Base-by-base conservation (phyloP, 1,140 invertebrate genomes). In the Coenobita brevimanus region DNA sequence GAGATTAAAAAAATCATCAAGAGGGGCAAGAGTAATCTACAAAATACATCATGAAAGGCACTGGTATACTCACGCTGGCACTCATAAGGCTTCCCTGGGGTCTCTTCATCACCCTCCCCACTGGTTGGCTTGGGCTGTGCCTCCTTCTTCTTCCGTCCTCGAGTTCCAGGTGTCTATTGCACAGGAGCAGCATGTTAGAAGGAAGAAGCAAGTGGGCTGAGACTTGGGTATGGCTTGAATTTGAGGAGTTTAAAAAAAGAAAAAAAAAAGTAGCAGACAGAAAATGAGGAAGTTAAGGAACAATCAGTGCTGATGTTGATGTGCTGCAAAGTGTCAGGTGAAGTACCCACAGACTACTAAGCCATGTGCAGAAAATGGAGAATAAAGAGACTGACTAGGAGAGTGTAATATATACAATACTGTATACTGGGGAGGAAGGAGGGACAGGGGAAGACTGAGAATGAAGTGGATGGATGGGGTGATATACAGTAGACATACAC, bases 41-140 rank as follows among this genome's bases (percentile, higher is more conserved):
- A 21, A 46, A 50, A 76, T 2, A 41, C 2, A 50, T 24, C 30
- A n/a, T 6, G 15, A n/a, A n/a, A n/a, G n/a, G n/a, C n/a, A n/a
- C n/a, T n/a, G n/a, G n/a, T 27, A 36, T 50, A 88, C 86, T 75
- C 73, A 88, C 86, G 86, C 30, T 88, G 86, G 57, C 86, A 88
- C 71, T 88, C 86, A 10, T 88, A 88, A 1, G 86, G 86, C 30
- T 88, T 88, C 17, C 86, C 86, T 0, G 86, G 86, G 10, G 86
- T 88, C 54, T 88, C 86, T 21, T 88, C 86, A 43, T 88, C 86
- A 27, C 78, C 86, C 41, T 82, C 86, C 3, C 30, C 83, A 17
- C 24, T 60, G 0, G 79, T 17, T 17, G 69, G 36, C 36, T 82
- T 81, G 2, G 86, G 60, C 54, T 41, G 30, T 0, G 50, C 24